Evolutionary conservation across 1,140 invertebrate species (phyloP), one percentile per base, ranked within the genome.

Genomic region (Copidosoma floridanum): DNA sequence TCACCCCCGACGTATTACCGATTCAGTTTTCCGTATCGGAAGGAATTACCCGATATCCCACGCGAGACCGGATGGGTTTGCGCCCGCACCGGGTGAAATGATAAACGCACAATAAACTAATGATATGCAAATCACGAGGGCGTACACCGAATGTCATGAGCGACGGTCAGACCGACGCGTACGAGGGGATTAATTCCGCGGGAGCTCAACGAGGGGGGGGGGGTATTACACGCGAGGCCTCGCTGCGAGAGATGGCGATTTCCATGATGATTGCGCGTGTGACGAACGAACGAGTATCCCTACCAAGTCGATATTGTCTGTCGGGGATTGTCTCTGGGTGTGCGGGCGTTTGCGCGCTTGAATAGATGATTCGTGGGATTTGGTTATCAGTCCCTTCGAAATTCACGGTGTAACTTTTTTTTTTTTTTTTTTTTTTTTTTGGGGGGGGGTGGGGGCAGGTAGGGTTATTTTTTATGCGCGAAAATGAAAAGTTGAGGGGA

Each of bases 111-210:
- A 61, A 63, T 65, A 65, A 66, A 71, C 71, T 64, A 61, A 67
- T 65, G 64, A 41, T 26, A 71, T 67, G 66, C 64, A 69, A 73
- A 70, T 71, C 65, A 40, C 27, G 2, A 37, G 62, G 68, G 51
- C 52, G 29, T 58, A 55, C n/a, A n/a, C 41, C 37, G 58, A 67
- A 66, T 68, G 65, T 57, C 53, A 62, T 61, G 65, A 61, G 51
- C 60, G 65, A 65, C 64, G 27, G 46, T 11, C 47, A 63, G n/a
- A n/a, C 40, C 27, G 20, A 41, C 48, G 14, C 27, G 38, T 27
- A 48, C 10, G 18, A 14, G n/a, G 20, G n/a, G 37, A 56, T 46
- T 46, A 56, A 47, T 56, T 47, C 24, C 44, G 23, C 43, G 48
- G 20, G 23, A 40, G 57, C 61, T 61, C 61, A 66, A n/a, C n/a